Conservation (phyloP, 2,113 vertebrate genomes). For the Pseudopodoces humilis region DNA sequence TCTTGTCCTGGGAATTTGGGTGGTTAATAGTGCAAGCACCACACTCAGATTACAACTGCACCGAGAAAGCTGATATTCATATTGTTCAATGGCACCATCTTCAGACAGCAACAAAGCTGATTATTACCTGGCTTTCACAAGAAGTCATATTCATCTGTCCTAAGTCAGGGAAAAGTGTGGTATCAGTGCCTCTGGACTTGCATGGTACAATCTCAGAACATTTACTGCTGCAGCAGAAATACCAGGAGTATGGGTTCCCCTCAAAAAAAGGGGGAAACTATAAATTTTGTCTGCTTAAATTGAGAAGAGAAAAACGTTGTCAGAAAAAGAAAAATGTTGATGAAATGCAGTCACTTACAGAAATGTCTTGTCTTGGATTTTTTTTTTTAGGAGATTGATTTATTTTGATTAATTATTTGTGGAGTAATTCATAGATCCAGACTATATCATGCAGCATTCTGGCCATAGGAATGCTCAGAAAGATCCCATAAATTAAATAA, state of each 20-base stretch:
- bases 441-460: neutral
- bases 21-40: neutral
- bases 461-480: neutral
- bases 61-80: rapidly evolving
- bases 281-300: neutral
- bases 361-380: neutral
- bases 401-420: neutral
- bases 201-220: neutral
- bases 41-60: neutral
- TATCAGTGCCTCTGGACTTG: neutral
- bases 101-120: neutral
- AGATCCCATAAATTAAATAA: neutral
- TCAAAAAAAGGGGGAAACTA: neutral
- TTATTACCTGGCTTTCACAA: neutral
- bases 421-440: neutral
- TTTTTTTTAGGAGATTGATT: neutral
- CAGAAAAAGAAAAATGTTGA: neutral
- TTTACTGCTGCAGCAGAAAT: neutral
- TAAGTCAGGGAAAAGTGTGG: neutral
- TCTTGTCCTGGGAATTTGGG: neutral
- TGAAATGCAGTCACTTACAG: neutral
- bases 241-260: neutral
- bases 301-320: neutral
- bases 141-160: neutral
- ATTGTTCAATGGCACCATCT: slow-evolving; percentile 22